Evolutionary conservation across 2,797 vertebrate genomes (phyloP).

Genomic region (Erethizon dorsatum): DNA sequence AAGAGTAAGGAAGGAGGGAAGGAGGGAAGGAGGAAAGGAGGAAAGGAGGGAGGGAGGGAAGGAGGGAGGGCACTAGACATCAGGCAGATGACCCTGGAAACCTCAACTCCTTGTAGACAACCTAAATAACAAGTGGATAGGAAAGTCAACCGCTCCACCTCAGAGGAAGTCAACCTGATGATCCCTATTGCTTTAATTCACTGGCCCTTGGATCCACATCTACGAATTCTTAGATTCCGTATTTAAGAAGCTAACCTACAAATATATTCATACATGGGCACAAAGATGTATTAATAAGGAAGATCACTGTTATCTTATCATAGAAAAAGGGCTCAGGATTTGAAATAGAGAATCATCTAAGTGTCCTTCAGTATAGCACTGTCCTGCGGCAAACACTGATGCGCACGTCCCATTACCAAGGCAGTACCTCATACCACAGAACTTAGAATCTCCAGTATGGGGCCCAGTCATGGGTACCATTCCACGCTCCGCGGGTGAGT

Average conservation of each 20-base stretch:
- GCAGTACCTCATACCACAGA: not conserved
- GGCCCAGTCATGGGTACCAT: not conserved
- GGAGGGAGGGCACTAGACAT: not conserved
- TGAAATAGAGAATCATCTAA: constrained; percentile 2
- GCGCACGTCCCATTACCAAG: not conserved
- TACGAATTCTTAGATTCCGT: constrained; percentile 4
- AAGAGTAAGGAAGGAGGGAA: not conserved
- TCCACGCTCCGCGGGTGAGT: not conserved
- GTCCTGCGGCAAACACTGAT: not conserved
- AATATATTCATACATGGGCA: not conserved
- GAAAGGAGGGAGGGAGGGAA: not conserved
- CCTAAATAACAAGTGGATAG: not conserved
- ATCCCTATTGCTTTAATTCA: not conserved
- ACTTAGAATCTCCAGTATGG: not conserved
- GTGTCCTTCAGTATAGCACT: not conserved
- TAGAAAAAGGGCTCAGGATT: constrained; percentile 21
- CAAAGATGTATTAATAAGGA: not conserved
- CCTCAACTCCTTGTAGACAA: not conserved
- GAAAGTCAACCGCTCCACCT: not conserved
- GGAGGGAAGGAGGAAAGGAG: too few species aligned
- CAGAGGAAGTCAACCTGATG: not conserved
- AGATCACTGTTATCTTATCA: not conserved
- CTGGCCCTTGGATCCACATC: not conserved
- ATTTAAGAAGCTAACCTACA: not conserved
- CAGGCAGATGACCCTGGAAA: not conserved